Base-by-base conservation (phyloP, 2,113 vertebrate genomes). In the Australoheros scitulus region DNA sequence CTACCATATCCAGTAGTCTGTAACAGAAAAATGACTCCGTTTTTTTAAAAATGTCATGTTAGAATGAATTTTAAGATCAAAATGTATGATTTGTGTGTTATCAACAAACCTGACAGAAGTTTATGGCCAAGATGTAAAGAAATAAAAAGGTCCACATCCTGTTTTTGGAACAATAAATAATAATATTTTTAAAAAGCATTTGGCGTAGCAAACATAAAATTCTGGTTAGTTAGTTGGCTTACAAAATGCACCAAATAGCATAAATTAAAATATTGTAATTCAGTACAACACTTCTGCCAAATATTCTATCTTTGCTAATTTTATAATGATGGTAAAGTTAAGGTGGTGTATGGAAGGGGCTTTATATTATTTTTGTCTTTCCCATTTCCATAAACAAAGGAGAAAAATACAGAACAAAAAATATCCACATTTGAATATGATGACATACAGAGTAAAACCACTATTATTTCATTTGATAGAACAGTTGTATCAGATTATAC, bases 1-100 rank as follows among this genome's bases (percentile, higher is more conserved):
- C 5, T 92, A 94, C 94, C 92, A 79, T 9, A 0, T 26, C 1
- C 57, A 50, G 58, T 7, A 59, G 58, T 82, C 94, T 95, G 81
- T 38, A 68, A 91, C 64, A 79, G 15, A 64, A 38, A 76, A 65
- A n/a, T 14, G 3, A 22, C 6, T 68, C 0, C 14, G 7, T 60
- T 59, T 13, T 36, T 74, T 52, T 43, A 47, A 1, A 0, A n/a
- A 20, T 17, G 11, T 24, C 7, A 52, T 57, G 11, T 7, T 74
- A 10, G 0, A 11, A 20, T 70, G 0, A 22, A 17, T 59, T 52
- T 80, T 4, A 61, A 20, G 5, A 29, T 81, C 8, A 60, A 50
- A 15, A 29, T 64, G 22, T n/a, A 17, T 5, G 26, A 59, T 56
- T 38, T 1, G 10, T n/a, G 26, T 60, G 57, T 52, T 7, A 18